Evolutionary conservation across 2,797 vertebrate genomes (phyloP).

Genomic region (Sebastes kiyomatsui): DNA sequence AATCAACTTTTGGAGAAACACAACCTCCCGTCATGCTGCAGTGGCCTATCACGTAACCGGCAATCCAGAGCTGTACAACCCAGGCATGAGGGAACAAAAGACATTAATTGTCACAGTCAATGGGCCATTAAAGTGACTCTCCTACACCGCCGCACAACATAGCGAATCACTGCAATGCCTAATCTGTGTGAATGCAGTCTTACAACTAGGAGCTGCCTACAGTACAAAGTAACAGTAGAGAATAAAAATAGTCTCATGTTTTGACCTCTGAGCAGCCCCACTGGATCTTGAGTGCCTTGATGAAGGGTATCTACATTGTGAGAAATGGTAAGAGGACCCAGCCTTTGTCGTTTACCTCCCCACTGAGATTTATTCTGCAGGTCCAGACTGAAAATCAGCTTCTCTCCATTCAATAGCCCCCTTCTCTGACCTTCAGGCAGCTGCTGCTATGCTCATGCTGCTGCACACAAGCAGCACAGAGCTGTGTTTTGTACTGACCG

Average conservation of each 20-base stretch:
- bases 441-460: neutral
- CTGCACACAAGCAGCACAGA: neutral
- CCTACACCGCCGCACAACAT: no score
- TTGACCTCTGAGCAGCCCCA: neutral
- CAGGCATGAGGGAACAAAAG: no score
- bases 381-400: slow-evolving; percentile 9
- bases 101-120: no score
- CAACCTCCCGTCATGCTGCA: no score
- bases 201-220: neutral
- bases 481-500: slow-evolving; percentile 30
- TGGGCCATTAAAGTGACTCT: no score
- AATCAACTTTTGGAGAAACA: no score
- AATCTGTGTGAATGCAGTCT: no score
- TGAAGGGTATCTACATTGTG: neutral
- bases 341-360: slow-evolving; percentile 12
- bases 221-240: neutral
- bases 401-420: slow-evolving; percentile 17
- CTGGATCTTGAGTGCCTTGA: neutral
- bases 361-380: slow-evolving; percentile 8
- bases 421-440: slow-evolving; percentile 35
- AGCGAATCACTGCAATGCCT: no score
- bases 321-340: neutral
- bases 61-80: no score
- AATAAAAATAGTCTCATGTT: neutral
- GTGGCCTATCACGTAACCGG: no score